A percentile compares a stretch with the other conserved stretches of the same genome.
Evolutionary conservation across 2,888 invertebrate genomes (phyloP).

Genomic region (Phalangium opilio): DNA sequence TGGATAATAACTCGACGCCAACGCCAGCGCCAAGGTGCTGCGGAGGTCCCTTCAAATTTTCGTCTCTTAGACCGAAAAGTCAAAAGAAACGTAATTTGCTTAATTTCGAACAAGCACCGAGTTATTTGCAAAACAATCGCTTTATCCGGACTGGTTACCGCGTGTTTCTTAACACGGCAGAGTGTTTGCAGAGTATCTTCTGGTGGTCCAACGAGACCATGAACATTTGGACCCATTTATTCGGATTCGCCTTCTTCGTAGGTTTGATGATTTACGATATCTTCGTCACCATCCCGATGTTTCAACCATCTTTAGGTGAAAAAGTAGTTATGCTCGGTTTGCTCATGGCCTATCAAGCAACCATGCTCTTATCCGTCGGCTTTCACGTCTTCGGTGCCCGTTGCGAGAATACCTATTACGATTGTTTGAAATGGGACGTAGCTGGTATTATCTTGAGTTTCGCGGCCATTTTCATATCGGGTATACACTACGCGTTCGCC

Average conservation of each 20-base stretch:
- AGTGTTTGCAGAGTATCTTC: constrained; percentile 94
- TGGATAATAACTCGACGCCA: too few species aligned
- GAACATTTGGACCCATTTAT: constrained; percentile 94
- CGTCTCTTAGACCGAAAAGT: too few species aligned
- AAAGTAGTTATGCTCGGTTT: constrained; percentile 51
- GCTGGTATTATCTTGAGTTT: constrained; percentile 85
- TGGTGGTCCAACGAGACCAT: constrained; percentile 97
- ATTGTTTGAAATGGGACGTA: constrained; percentile 76
- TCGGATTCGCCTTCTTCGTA: constrained; percentile 37
- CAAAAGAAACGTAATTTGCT: too few species aligned
- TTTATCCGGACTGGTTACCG: background rate
- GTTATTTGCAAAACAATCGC: background rate
- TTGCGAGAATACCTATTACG: constrained; percentile 49
- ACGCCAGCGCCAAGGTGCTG: too few species aligned
- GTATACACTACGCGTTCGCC: constrained; percentile 93
- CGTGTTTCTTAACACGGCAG: constrained; percentile 28
- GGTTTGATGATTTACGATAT: constrained; percentile 58
- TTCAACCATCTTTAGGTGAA: background rate
- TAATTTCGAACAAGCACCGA: background rate
- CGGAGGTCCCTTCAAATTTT: too few species aligned
- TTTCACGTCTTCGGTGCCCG: constrained; percentile 41
- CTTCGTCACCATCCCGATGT: background rate
- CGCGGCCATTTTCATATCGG: constrained; percentile 84
- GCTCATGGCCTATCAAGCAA: constrained; percentile 44
- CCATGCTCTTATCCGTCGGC: constrained; percentile 36